These are phyloP conservation scores for Pollimyrus isidori DNA, from an alignment of 2,113 vertebrate species.

Conservation along the genomic window DNA sequence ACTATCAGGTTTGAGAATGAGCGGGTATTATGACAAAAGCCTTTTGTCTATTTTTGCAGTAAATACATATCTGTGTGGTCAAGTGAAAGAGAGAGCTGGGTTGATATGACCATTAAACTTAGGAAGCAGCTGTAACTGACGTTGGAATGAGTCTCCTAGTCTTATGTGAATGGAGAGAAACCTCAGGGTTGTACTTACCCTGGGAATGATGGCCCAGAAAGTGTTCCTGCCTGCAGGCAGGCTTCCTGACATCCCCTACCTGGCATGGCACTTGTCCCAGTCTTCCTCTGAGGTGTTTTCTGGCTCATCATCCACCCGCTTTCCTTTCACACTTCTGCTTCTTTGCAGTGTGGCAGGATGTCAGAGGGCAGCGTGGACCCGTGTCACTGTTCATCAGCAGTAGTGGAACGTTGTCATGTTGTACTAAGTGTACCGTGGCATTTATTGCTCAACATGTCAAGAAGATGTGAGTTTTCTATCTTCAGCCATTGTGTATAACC, in stretches of 20 bases:
- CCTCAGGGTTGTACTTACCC: background rate
- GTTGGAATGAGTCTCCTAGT: background rate
- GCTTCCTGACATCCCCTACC: background rate
- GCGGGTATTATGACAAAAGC: background rate
- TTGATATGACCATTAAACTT: background rate
- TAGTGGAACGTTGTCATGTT: background rate
- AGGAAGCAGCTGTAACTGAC: background rate
- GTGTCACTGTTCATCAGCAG: background rate
- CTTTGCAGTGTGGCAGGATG: background rate
- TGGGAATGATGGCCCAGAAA: background rate
- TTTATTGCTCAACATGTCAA: background rate
- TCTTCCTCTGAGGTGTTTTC: background rate
- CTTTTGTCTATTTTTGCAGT: background rate
- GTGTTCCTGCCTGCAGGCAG: background rate
- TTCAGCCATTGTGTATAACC: background rate
- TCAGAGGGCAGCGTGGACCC: background rate
- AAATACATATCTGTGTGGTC: background rate
- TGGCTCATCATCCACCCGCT: background rate
- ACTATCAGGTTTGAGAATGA: background rate
- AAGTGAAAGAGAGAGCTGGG: background rate
- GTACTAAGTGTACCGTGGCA: background rate
- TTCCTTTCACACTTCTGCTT: background rate
- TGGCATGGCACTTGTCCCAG: background rate
- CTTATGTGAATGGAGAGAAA: background rate
- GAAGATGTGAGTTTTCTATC: background rate